These are phyloP conservation scores for Philhelius pedissequus DNA, from an alignment of 2,888 invertebrate genomes.

Conservation along the genomic window DNA sequence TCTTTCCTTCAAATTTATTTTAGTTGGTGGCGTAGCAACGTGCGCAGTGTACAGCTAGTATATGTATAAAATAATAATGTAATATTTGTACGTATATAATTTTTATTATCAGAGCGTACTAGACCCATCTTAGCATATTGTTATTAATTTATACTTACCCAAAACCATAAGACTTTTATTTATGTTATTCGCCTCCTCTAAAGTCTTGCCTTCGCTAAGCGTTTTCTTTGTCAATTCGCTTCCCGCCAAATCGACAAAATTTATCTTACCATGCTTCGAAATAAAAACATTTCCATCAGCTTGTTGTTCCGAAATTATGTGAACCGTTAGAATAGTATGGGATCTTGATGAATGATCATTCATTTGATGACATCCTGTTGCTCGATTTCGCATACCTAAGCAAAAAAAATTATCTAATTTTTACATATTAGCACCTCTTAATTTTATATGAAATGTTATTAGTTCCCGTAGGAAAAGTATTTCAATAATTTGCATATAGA, in stretches of 20 bases:
- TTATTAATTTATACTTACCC: slow-evolving; percentile 80
- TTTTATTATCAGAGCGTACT: not conserved
- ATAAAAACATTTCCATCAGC: slow-evolving; percentile 90
- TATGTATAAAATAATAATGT: too few relatives aligned
- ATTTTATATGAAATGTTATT: too few relatives aligned
- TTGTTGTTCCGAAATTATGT: slow-evolving; percentile 91
- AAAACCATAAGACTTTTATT: slow-evolving; percentile 97
- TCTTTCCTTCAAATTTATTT: too few relatives aligned
- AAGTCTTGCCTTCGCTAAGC: slow-evolving; percentile 90
- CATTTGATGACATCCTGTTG: slow-evolving; percentile 94
- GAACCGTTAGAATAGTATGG: slow-evolving; percentile 89
- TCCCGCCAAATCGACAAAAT: slow-evolving; percentile 97
- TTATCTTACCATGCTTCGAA: slow-evolving; percentile 95
- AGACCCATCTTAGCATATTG: not conserved
- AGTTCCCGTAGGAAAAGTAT: too few relatives aligned
- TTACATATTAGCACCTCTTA: too few relatives aligned
- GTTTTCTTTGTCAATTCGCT: slow-evolving; percentile 97
- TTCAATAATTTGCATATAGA: too few relatives aligned
- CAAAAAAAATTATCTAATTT: too few relatives aligned
- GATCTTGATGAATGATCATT: slow-evolving; percentile 96
- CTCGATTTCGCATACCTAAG: slow-evolving; percentile 92
- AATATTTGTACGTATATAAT: too few relatives aligned
- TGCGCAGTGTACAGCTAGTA: too few relatives aligned
- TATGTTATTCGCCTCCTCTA: slow-evolving; percentile 97
- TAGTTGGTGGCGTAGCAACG: too few relatives aligned